These are phyloP conservation scores for Andricus quercusramuli DNA, from an alignment of 2,888 invertebrate species.

Conservation along the genomic window DNA sequence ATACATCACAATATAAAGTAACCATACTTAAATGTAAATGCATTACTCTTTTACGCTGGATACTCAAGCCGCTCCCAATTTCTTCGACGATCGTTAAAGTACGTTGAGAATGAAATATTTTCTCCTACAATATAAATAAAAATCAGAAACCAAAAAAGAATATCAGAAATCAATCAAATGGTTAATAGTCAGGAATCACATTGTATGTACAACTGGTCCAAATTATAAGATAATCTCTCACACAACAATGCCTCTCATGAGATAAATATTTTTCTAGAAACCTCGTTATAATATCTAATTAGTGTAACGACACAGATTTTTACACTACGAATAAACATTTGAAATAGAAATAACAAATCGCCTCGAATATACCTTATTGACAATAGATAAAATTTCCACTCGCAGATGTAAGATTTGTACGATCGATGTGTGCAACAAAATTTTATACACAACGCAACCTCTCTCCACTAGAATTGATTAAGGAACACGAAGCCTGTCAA, in stretches of 20 bases:
- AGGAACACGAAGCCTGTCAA: slow-evolving; percentile 1
- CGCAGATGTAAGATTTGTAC: slow-evolving; percentile 40
- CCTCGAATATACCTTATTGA: slow-evolving; percentile 7
- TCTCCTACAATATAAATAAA: not conserved
- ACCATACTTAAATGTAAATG: slow-evolving; percentile 56
- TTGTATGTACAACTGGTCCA: not conserved
- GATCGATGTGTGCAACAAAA: slow-evolving; percentile 24
- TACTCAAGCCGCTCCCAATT: slow-evolving; percentile 60
- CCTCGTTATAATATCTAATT: slow-evolving; percentile 29
- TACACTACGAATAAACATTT: slow-evolving; percentile 20
- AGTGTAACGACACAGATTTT: slow-evolving; percentile 30
- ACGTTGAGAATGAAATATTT: not conserved
- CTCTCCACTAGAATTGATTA: not conserved
- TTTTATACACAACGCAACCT: not conserved
- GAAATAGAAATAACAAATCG: slow-evolving; percentile 29
- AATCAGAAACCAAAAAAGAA: not conserved
- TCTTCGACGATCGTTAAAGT: slow-evolving; percentile 53
- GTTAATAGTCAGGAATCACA: not conserved
- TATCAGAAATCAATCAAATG: not conserved
- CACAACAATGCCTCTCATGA: not conserved
- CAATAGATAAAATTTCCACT: not conserved
- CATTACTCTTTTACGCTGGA: slow-evolving; percentile 56
- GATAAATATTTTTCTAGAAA: slow-evolving; percentile 1
- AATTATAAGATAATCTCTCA: not conserved
- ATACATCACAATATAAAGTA: slow-evolving; percentile 65